Conservation (phyloP, 1,140 invertebrate species). For the Amyelois transitella region DNA sequence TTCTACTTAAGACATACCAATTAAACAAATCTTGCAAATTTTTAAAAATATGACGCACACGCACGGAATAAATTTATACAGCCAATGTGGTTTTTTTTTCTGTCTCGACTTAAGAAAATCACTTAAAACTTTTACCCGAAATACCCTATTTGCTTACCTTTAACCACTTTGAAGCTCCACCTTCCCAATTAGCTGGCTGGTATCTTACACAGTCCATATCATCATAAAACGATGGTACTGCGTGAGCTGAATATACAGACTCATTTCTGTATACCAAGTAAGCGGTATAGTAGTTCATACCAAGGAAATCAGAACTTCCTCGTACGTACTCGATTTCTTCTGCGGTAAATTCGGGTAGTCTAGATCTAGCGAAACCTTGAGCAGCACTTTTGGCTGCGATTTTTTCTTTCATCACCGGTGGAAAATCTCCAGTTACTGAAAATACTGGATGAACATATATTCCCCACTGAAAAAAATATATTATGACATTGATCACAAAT, state of each 20-base stretch:
- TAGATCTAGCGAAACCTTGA: background rate
- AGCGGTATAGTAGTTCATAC: background rate
- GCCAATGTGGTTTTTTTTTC: too few species aligned
- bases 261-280: background rate
- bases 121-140: too few species aligned
- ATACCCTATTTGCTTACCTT: background rate
- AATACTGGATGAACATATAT: conserved; percentile 1
- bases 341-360: background rate
- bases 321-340: background rate
- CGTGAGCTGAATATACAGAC: background rate
- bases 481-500: background rate
- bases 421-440: conserved; percentile 1
- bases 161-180: background rate
- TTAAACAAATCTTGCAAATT: too few species aligned
- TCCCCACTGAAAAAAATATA: background rate
- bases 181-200: background rate
- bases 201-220: background rate
- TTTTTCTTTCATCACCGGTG: background rate
- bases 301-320: background rate
- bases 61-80: too few species aligned
- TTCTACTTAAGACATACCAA: too few species aligned
- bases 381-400: conserved; percentile 1
- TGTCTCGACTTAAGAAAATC: too few species aligned
- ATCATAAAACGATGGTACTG: background rate
- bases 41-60: too few species aligned